Evolutionary conservation across 2,888 invertebrate species (phyloP).

Genomic region (Euplexia lucipara): DNA sequence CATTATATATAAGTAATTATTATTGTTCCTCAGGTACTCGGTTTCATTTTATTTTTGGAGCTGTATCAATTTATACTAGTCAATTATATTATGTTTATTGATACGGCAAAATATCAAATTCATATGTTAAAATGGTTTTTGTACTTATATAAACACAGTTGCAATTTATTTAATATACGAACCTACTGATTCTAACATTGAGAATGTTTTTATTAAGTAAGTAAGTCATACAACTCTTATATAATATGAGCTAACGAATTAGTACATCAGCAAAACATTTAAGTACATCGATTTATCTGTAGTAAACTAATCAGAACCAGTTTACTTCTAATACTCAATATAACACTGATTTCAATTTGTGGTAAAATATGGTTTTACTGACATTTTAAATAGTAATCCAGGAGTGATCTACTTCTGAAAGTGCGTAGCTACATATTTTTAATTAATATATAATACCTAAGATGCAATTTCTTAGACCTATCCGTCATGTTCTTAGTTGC

Average conservation of each 20-base stretch:
- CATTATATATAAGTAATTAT: slow-evolving; percentile 15
- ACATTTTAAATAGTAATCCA: slow-evolving; percentile 19
- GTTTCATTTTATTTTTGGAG: slow-evolving; percentile 7
- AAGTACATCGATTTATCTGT: neutral
- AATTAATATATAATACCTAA: slow-evolving; percentile 51
- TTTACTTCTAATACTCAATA: slow-evolving; percentile 13
- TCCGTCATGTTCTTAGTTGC: slow-evolving; percentile 75
- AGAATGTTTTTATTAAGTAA: slow-evolving; percentile 29
- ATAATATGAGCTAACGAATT: slow-evolving; percentile 29
- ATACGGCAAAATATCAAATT: slow-evolving; percentile 8
- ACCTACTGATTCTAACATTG: slow-evolving; percentile 40
- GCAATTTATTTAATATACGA: slow-evolving; percentile 3
- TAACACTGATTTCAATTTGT: slow-evolving; percentile 12
- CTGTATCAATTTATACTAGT: slow-evolving; percentile 54
- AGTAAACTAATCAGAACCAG: slow-evolving; percentile 19
- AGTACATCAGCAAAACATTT: slow-evolving; percentile 17
- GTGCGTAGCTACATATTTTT: slow-evolving; percentile 59
- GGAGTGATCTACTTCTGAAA: slow-evolving; percentile 44
- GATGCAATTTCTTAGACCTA: slow-evolving; percentile 67
- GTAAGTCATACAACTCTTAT: slow-evolving; percentile 28
- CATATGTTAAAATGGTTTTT: neutral
- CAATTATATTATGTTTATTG: slow-evolving; percentile 5
- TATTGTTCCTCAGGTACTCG: slow-evolving; percentile 23
- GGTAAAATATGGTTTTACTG: slow-evolving; percentile 22
- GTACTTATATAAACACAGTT: slow-evolving; percentile 10